Base-by-base conservation (phyloP, 2,797 vertebrate species). In the Sebastes steindachneri region DNA sequence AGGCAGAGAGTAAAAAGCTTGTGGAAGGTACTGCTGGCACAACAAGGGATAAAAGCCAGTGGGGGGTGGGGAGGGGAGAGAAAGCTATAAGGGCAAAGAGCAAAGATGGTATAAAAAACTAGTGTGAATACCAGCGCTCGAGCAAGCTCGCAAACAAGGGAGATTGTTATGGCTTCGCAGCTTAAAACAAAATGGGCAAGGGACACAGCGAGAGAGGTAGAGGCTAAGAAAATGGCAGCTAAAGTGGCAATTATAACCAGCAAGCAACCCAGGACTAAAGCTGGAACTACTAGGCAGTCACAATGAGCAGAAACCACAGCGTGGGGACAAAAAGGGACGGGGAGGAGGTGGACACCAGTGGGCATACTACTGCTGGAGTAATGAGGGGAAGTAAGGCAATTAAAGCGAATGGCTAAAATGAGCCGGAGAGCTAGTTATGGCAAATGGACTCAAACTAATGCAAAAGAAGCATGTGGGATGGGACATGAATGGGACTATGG, bases 231-330 rank as follows among this genome's bases (percentile, higher is more conserved):
- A 82, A 87, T 53, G 54, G 60, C 53, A 76, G 75, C 77, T 86
- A 89, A 91, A 88, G 78, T 86, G 88, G 85, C 88, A 89, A 92
- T 94, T 93, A 92, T 78, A 89, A 90, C 66, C 72, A 80, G 89
- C 64, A 72, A 76, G 83, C 66, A 75, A 85, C 73, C 82, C 63
- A 26, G 51, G 28, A 79, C 80, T 77, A 65, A 78, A 79, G 73
- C 72, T 41, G 67, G 85, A 58, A 83, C 75, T 63, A 75, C 82
- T 62, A 35, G 83, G 73, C 57, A 74, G 71, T 68, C 19, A 35
- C 63, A 84, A 77, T 63, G 73, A 82, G 62, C 55, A 45, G 75
- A 84, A 73, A 76, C 67, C 35, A 29, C 66, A 75, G 67, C 12
- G 48, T 28, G 69, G 69, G 77, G 80, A 71, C 74, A 83, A 71